Conservation (phyloP, 2,113 vertebrate species). For the Jacana jacana region DNA sequence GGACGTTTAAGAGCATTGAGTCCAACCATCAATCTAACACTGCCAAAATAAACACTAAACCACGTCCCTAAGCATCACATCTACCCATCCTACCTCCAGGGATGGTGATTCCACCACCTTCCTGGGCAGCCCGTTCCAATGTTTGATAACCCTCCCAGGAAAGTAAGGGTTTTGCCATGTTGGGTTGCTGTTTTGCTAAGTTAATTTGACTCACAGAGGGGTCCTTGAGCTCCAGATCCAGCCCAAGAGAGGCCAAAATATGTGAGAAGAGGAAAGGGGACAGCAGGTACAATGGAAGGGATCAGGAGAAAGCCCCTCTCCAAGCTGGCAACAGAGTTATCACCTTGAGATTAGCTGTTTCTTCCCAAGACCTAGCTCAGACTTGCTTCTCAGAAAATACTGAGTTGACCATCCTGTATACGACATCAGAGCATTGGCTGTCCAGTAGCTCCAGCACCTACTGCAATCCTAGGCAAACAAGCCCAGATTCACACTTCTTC, state of each 20-base stretch:
- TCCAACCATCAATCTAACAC: not conserved
- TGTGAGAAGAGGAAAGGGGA: not conserved
- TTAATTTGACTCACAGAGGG: not conserved
- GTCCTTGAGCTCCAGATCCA: not conserved
- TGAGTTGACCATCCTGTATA: not conserved
- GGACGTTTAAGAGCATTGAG: not conserved
- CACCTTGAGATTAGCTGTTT: not conserved
- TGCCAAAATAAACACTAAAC: not conserved
- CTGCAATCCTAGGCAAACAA: not conserved
- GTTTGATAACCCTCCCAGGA: not conserved
- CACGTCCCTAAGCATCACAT: not conserved
- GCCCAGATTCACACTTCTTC: not conserved
- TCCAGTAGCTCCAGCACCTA: not conserved
- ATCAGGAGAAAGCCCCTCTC: not conserved
- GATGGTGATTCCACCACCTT: not conserved
- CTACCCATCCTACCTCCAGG: not conserved
- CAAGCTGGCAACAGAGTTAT: not conserved
- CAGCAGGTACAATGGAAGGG: rapidly evolving
- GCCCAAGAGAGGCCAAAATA: not conserved
- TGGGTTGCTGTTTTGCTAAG: not conserved
- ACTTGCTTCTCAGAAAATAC: not conserved
- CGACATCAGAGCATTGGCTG: not conserved
- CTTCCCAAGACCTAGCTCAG: not conserved
- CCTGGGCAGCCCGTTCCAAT: not conserved
- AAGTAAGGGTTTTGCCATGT: not conserved